Evolutionary conservation across 2,113 vertebrate species (phyloP).

Genomic region (Phylloscopus trochiloides): DNA sequence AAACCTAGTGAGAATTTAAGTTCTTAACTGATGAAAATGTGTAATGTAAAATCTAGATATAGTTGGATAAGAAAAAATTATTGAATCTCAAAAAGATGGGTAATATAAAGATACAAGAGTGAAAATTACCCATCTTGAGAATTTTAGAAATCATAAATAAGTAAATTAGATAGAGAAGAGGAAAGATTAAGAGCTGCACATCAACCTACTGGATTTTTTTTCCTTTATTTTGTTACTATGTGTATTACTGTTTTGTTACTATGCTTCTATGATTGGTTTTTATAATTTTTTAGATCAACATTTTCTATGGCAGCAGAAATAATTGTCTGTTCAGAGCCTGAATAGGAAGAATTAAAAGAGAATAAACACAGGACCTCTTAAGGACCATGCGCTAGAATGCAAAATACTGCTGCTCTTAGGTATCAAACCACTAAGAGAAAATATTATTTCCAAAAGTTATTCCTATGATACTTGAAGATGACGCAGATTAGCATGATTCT

Average conservation of each 20-base stretch:
- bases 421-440: neutral
- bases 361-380: neutral
- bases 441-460: neutral
- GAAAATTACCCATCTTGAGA: neutral
- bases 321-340: neutral
- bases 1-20: conserved; percentile 17
- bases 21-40: conserved; percentile 18
- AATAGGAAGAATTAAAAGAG: neutral
- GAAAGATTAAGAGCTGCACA: neutral
- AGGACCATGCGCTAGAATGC: neutral
- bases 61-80: neutral
- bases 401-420: neutral
- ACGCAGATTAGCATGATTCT: neutral
- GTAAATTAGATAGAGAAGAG: neutral
- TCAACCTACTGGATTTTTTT: neutral
- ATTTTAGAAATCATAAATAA: neutral
- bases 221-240: neutral
- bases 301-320: neutral
- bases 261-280: neutral
- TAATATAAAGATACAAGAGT: neutral
- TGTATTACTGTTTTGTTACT: neutral
- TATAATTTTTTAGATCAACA: neutral
- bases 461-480: neutral
- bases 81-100: neutral
- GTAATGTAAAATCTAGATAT: conserved; percentile 5